Base-by-base conservation (phyloP, 2,797 vertebrate genomes). In the Phyllotis vaccarum region DNA sequence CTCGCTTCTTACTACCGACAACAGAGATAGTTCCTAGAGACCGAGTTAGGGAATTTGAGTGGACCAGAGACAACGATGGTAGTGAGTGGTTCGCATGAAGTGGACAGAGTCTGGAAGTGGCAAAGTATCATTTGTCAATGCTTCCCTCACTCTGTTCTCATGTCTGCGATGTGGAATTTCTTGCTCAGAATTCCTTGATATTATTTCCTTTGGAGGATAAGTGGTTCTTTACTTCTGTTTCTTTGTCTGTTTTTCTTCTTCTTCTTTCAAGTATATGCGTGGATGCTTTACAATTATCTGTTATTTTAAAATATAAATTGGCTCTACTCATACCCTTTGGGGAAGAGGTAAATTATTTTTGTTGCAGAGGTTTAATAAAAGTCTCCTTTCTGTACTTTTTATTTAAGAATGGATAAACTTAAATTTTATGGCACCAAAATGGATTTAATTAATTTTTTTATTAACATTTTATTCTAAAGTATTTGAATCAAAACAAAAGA, bases 271-370 rank as follows among this genome's bases (percentile, higher is more conserved):
- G 2, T 14, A 72, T 89, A 72, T 52, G 6, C 34, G 17, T 72
- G 17, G 14, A 13, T 92, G 14, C 66, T 92, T 78, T 64, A 37
- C 81, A 89, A 82, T 14, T 27, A 2, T 43, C 31, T 37, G 17
- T 27, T 70, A 93, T 74, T 92, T 95, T 83, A 22, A 90, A 93
- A 86, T 76, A 74, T 58, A 76, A 58, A 89, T 82, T 72, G 74
- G 0, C 24, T 62, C 40, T 31, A 8, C 9, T 64, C 88, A 64
- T 13, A 86, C 31, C 52, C 2, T 93, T 91, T 89, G 13, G 17
- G 13, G 19, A 56, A 68, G 9, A 37, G 8, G 6, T 37, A 6
- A 66, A 9, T 76, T 79, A 21, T 86, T 78, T 56, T 89, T 14
- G 34, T 31, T 86, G 8, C 6, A 95, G 82, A 0, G 9, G 62